Percentiles rank a stretch among this genome's conserved stretches.
Evolutionary conservation across 1,140 invertebrate genomes (phyloP).

Genomic region (Pseudomyrmex flavicornis): DNA sequence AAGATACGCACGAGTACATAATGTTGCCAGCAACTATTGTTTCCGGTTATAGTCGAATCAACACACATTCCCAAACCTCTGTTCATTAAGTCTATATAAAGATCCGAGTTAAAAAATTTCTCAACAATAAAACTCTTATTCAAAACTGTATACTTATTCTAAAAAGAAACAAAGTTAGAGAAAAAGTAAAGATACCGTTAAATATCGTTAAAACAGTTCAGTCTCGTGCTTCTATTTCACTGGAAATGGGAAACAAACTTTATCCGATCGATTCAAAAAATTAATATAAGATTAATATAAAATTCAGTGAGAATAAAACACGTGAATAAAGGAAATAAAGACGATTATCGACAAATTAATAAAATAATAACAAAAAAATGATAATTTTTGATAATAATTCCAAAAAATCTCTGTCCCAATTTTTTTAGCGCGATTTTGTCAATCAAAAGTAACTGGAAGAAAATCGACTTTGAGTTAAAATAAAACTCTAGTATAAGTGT

Average conservation of each 20-base stretch:
- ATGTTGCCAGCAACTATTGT: constrained; percentile 22
- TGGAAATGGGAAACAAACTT: not conserved
- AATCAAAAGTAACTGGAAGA: constrained; percentile 7
- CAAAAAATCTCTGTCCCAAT: not conserved
- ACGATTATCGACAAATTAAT: not conserved
- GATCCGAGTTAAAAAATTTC: constrained; percentile 29
- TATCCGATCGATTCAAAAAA: too few species aligned
- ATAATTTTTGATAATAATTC: constrained; percentile 6
- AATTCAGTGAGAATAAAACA: too few species aligned
- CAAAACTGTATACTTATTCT: constrained; percentile 5
- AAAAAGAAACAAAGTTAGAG: constrained; percentile 39
- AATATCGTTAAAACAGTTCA: constrained; percentile 20
- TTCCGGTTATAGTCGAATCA: constrained; percentile 31
- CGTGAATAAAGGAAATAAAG: not conserved
- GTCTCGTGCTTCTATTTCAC: constrained; percentile 24
- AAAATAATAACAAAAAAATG: not conserved
- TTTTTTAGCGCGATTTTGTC: not conserved
- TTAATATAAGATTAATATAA: not conserved
- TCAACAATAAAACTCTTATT: not conserved
- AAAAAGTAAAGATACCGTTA: constrained; percentile 25
- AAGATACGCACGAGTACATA: not conserved
- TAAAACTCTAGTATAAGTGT: constrained; percentile 62
- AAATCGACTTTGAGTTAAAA: not conserved
- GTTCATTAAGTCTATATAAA: constrained; percentile 19
- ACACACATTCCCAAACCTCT: constrained; percentile 32